Percentiles rank a stretch among this genome's conserved stretches.
These are phyloP conservation scores for Chaetodon auriga DNA, from an alignment of 2,113 vertebrate species.

Conservation along the genomic window DNA sequence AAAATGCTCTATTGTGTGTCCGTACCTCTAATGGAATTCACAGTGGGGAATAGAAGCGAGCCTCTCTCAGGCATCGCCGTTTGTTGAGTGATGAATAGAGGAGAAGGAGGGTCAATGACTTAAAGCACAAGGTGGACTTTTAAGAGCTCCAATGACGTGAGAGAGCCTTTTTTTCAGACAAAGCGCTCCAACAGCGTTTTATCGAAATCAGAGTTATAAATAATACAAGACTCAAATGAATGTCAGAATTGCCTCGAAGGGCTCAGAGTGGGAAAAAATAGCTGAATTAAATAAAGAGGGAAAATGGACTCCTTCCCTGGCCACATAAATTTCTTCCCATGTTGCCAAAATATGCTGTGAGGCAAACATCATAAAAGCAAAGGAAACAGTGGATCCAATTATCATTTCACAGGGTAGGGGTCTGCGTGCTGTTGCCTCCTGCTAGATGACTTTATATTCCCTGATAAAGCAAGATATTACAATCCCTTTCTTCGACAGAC, in stretches of 20 bases:
- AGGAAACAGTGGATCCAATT: constrained; percentile 54
- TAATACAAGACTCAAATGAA: constrained; percentile 73
- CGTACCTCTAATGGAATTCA: constrained; percentile 61
- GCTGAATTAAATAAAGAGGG: constrained; percentile 64
- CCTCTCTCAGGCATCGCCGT: constrained; percentile 43
- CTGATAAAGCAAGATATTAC: constrained; percentile 13
- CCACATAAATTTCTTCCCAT: constrained; percentile 42
- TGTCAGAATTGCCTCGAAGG: constrained; percentile 60
- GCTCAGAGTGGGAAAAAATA: constrained; percentile 33
- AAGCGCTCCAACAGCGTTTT: constrained; percentile 54
- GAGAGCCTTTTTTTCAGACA: constrained; percentile 51
- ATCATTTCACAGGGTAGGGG: constrained; percentile 38
- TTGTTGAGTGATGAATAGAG: constrained; percentile 67
- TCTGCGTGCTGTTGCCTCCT: neutral
- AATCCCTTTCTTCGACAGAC: constrained; percentile 30
- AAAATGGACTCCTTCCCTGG: constrained; percentile 41
- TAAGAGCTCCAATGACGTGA: constrained; percentile 45
- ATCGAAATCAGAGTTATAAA: constrained; percentile 74
- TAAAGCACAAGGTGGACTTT: constrained; percentile 64
- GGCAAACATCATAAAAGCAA: constrained; percentile 35
- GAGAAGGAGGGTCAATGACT: constrained; percentile 67
- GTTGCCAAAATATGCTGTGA: constrained; percentile 10
- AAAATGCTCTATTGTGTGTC: constrained; percentile 53
- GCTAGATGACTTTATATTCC: constrained; percentile 30
- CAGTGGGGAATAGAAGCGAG: constrained; percentile 48